phyloP scores from a whole-genome alignment of 2,113 vertebrate species.

The Electrona antarctica region DNA sequence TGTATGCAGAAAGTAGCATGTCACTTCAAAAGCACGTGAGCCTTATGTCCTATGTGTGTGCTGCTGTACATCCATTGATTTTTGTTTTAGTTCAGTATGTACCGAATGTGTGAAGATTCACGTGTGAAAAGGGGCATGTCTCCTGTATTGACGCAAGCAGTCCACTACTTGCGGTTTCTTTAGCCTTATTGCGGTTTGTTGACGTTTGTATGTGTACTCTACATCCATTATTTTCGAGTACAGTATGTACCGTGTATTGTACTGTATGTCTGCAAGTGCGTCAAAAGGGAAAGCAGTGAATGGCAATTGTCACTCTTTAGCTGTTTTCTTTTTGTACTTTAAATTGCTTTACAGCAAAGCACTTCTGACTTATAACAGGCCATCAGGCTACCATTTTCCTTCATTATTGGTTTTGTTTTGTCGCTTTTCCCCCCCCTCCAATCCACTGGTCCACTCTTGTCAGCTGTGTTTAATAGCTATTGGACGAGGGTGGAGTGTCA shows the following conservation, averaged over 20 bases:
- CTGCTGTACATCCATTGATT: slow-evolving; percentile 1
- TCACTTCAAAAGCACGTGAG: no score
- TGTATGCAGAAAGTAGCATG: no score
- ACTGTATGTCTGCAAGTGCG: not conserved
- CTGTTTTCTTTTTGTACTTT: no score
- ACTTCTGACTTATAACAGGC: not conserved
- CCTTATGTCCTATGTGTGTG: slow-evolving; percentile 23
- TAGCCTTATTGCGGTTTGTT: not conserved
- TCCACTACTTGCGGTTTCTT: not conserved
- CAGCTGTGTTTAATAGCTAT: slow-evolving; percentile 6
- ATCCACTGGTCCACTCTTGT: slow-evolving; percentile 2
- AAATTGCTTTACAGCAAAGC: not conserved
- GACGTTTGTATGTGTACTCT: not conserved
- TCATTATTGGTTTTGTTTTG: not conserved
- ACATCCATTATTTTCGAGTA: not conserved
- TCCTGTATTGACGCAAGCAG: not conserved
- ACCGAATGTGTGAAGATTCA: not conserved
- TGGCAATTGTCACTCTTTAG: no score
- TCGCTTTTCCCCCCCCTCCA: not conserved
- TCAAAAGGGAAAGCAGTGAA: not conserved
- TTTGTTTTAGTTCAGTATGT: no score
- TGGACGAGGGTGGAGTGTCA: not conserved
- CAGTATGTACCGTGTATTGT: not conserved
- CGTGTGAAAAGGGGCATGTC: not conserved
- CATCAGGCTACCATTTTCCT: not conserved